Percentiles rank a stretch among this genome's conserved stretches.
Conservation (phyloP, 1,140 invertebrate species). For the Drosophila arizonae region DNA sequence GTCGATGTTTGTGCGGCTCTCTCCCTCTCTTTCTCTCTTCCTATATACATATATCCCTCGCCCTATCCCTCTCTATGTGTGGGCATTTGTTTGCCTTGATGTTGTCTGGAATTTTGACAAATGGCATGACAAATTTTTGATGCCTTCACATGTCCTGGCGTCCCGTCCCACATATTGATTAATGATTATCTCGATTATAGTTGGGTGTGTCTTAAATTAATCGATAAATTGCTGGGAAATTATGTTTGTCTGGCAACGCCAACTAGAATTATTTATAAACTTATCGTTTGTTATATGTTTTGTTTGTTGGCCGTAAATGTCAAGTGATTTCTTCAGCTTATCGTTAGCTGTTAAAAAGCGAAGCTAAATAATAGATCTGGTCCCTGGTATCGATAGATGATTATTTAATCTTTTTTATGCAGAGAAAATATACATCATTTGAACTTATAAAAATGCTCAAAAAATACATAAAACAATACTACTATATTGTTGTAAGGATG, state of each 20-base stretch:
- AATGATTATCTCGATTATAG: conserved; percentile 29
- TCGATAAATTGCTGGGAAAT: conserved; percentile 7
- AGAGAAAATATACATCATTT: background rate
- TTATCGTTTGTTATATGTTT: too few relatives aligned
- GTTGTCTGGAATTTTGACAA: conserved; percentile 41
- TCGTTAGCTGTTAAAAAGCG: background rate
- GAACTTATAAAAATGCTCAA: too few relatives aligned
- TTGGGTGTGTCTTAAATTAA: background rate
- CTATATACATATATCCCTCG: too few relatives aligned
- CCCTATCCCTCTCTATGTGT: background rate
- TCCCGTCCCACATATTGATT: conserved; percentile 23
- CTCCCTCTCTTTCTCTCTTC: background rate
- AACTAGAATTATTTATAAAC: background rate
- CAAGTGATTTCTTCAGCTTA: background rate
- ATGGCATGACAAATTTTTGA: conserved; percentile 35
- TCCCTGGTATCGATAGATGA: too few relatives aligned
- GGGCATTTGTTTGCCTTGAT: conserved; percentile 4
- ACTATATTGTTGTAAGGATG: too few relatives aligned
- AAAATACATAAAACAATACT: too few relatives aligned
- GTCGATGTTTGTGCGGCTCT: conserved; percentile 1
- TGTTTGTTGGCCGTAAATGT: background rate
- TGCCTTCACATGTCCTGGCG: conserved; percentile 3
- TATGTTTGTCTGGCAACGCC: background rate
- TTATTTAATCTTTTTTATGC: background rate
- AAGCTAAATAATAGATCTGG: too few relatives aligned